Evolutionary conservation across 2,113 vertebrate genomes (phyloP), one percentile per base, ranked within the genome.

Genomic region (Takifugu flavidus): DNA sequence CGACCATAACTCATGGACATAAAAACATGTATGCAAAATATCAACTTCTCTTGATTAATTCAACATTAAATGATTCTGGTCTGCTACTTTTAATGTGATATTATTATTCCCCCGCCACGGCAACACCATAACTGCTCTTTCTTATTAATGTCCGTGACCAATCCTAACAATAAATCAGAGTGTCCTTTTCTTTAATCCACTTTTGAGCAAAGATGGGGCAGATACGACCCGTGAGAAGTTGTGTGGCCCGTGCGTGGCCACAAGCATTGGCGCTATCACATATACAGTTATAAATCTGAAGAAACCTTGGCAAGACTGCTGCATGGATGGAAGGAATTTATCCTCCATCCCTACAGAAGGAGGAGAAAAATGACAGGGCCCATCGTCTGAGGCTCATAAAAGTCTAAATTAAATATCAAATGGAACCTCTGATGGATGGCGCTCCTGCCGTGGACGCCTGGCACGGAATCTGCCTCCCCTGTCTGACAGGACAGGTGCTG

Each of bases 41-140:
- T 86, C 79, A 72, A 80, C 93, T 91, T 90, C 88, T 86, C 77
- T 82, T 91, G 91, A 95, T 94, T 95, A 91, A 94, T 92, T 91
- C 82, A 81, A 87, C 89, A 92, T 82, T 92, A 94, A 95, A 91
- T 90, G 92, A 93, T 94, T 86, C 82, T 69, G 42, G 61, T 69
- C 57, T 11, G 15, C 53, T 20, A 72, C 63, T 74, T 85, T 75
- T 67, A 64, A 75, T 62, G 49, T 28, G 56, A 82, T 74, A 82
- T 62, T 76, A 88, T 86, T 87, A 67, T 63, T 86, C 56, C 51
- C 31, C 55, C 57, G 10, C 25, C 25, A 73, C 59, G 62, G 73
- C 59, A 72, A 75, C 56, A 71, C 56, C 56, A 46, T 47, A 53
- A 53, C 44, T 69, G 54, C 34, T 69, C 42, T 58, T 46, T 31